Base-by-base conservation (phyloP, 2,888 invertebrate species). In the Epicampocera succincta region DNA sequence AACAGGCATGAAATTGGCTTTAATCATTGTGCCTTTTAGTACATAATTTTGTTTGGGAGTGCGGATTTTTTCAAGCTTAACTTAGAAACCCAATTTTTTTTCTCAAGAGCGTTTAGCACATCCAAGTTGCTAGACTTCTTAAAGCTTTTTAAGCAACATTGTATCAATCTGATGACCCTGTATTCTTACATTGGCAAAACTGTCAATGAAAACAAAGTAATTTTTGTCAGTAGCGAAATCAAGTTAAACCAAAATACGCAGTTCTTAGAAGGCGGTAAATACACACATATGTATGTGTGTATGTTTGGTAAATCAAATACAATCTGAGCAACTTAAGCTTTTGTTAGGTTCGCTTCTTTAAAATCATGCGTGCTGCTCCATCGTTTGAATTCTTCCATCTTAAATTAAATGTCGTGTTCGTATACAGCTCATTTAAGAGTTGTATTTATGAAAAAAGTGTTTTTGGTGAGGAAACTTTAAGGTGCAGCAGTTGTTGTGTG, bases 401-500 rank as follows among this genome's bases (percentile, higher is more conserved):
- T 13, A 48, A 46, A 75, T 50, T 58, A 38, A 60, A 50, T 76
- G 60, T 61, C 80, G 72, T 76, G 72, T 72, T 80, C 65, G 58
- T 52, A 73, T 76, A 72, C 73, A 76, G 73, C 76, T 81, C 77
- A 73, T 76, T 76, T 77, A 73, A 54, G 72, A 66, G 54, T 33
- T 48, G 56, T 54, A 12, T 46, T 63, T 65, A 21, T 54, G 54
- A 38, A 65, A 46, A 38, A 52, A 29, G 25, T 4, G 15, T 17
- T 25, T 56, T 44, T 52, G 38, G 48, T 6, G 8, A 9, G 63
- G 33, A 17, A 25, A 21, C 15, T 5, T 0, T 19, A 58, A 33
- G 46, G 46, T 58, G 50, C 29, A 72, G 13, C 29, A 8, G 46
- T 46, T 46, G 29, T 33, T 8, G 65, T 38, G 42, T n/a, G 52